Conservation (phyloP, 2,888 invertebrate genomes). For the Linnaemya tessellans region DNA sequence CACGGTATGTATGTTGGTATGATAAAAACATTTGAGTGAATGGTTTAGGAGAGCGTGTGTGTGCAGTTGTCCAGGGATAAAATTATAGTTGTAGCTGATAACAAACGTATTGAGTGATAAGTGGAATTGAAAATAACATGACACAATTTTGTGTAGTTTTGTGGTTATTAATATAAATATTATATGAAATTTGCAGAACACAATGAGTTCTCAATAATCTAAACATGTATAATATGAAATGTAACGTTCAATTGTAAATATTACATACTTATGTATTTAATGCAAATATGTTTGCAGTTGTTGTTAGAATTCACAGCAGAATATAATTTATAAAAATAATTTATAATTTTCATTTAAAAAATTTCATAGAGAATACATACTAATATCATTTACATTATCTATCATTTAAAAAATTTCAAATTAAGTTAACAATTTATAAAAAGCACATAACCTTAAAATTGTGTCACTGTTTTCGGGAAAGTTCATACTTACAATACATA, state of each 20-base stretch:
- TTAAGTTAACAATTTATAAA: background rate
- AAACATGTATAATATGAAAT: background rate
- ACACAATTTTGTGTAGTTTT: slow-evolving; percentile 45
- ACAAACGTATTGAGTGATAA: slow-evolving; percentile 8
- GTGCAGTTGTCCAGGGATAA: slow-evolving; percentile 2
- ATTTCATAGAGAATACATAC: background rate
- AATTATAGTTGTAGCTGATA: slow-evolving; percentile 27
- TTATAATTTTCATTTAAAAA: background rate
- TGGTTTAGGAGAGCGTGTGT: slow-evolving; percentile 3
- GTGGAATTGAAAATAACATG: slow-evolving; percentile 25
- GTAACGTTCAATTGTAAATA: background rate
- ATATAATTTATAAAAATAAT: background rate
- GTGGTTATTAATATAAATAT: slow-evolving; percentile 4
- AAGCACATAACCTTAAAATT: slow-evolving; percentile 22
- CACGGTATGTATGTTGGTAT: slow-evolving; percentile 63
- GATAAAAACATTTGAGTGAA: slow-evolving; percentile 1
- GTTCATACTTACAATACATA: background rate
- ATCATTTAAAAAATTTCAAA: background rate
- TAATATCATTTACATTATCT: no score
- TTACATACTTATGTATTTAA: background rate
- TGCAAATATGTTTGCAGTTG: background rate
- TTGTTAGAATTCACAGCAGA: background rate
- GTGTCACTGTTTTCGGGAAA: slow-evolving; percentile 32
- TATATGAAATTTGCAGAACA: no score
- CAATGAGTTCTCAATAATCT: no score